A percentile compares a stretch with the other conserved stretches of the same genome.
Evolutionary conservation across 92 coral and sea anemone species (phyloP).

Genomic region (Phymanthus crucifer): DNA sequence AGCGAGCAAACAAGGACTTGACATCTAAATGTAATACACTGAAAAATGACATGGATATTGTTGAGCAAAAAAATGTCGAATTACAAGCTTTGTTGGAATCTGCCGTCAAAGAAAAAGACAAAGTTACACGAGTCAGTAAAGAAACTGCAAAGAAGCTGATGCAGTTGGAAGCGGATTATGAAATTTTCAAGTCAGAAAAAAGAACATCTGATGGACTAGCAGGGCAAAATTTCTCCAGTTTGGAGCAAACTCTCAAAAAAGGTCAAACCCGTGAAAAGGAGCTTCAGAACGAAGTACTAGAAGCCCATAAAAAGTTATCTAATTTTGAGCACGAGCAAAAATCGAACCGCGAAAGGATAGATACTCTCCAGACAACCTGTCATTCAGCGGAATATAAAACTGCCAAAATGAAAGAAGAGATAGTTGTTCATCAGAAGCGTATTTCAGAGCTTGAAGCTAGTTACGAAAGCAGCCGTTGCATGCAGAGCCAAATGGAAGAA

Average conservation of each 20-base stretch:
- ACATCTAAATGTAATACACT: constrained; percentile 74
- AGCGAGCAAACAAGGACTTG: constrained; percentile 58
- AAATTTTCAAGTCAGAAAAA: constrained; percentile 56
- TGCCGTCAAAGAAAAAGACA: constrained; percentile 74
- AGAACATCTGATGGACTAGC: constrained; percentile 44
- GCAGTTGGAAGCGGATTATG: constrained; percentile 84
- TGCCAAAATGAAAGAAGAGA: constrained; percentile 62
- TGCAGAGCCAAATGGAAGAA: constrained; percentile 57
- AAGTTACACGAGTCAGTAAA: constrained; percentile 55
- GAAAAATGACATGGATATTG: constrained; percentile 70
- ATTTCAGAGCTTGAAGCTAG: constrained; percentile 74
- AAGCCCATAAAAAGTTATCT: constrained; percentile 71
- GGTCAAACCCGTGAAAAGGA: constrained; percentile 78
- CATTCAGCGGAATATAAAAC: constrained; percentile 61
- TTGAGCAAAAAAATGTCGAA: constrained; percentile 73
- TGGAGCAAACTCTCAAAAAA: constrained; percentile 69
- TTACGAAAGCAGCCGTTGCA: constrained; percentile 59
- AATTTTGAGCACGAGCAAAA: constrained; percentile 66
- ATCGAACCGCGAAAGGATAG: constrained; percentile 60
- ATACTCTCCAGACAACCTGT: constrained; percentile 57
- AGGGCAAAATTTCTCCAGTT: constrained; percentile 52
- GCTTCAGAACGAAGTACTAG: constrained; percentile 65
- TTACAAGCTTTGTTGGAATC: constrained; percentile 75
- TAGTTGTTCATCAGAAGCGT: constrained; percentile 60
- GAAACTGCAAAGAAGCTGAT: constrained; percentile 66